Evolutionary conservation across 2,888 invertebrate genomes (phyloP).

Genomic region (Rhagonycha lutea): DNA sequence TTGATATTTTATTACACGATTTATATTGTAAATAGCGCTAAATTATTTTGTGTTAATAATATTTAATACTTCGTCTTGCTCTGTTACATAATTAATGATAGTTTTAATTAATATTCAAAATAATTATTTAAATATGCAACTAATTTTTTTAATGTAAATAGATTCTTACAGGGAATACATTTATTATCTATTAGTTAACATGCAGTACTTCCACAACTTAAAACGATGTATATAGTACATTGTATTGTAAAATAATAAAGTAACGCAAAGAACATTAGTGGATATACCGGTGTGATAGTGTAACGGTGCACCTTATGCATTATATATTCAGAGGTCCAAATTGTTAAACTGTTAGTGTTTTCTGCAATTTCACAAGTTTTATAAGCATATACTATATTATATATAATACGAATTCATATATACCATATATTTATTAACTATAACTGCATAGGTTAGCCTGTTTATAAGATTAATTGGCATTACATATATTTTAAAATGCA

Average conservation of each 20-base stretch:
- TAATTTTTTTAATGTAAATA: slow-evolving; percentile 3
- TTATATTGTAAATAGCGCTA: background rate
- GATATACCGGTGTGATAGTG: slow-evolving; percentile 55
- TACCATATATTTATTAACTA: slow-evolving; percentile 33
- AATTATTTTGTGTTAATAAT: background rate
- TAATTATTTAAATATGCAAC: slow-evolving; percentile 2
- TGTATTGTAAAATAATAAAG: slow-evolving; percentile 17
- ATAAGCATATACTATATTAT: slow-evolving; percentile 50
- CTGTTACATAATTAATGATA: background rate
- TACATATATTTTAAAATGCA: slow-evolving; percentile 53
- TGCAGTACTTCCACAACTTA: slow-evolving; percentile 42
- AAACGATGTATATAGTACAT: slow-evolving; percentile 19
- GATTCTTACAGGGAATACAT: slow-evolving; percentile 21
- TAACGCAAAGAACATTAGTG: slow-evolving; percentile 35
- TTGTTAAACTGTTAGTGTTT: slow-evolving; percentile 57
- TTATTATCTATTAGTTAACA: slow-evolving; percentile 35
- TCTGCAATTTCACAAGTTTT: slow-evolving; percentile 58
- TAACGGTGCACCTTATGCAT: slow-evolving; percentile 54
- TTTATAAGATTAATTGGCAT: slow-evolving; percentile 50
- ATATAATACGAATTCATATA: slow-evolving; percentile 46
- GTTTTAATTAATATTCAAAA: slow-evolving; percentile 6
- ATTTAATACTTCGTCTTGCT: background rate
- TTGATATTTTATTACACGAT: background rate
- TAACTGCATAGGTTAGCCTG: slow-evolving; percentile 52
- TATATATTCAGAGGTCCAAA: slow-evolving; percentile 56